A percentile compares a stretch with the other conserved stretches of the same genome.
These are phyloP conservation scores for Cariama cristata DNA, from an alignment of 2,113 vertebrate species.

Conservation along the genomic window DNA sequence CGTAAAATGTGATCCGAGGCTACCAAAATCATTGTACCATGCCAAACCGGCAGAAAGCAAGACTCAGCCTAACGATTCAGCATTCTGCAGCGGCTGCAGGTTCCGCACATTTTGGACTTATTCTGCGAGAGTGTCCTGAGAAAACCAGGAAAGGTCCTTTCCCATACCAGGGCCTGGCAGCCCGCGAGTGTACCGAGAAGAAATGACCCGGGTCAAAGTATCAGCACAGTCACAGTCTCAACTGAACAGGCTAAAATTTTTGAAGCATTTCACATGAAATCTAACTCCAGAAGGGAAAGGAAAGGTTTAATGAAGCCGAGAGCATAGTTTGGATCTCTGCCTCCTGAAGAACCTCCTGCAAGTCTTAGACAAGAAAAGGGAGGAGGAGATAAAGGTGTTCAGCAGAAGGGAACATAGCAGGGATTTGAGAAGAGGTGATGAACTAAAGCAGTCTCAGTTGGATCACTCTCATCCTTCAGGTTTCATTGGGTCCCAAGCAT, in stretches of 20 bases:
- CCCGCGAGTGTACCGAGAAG: accelerated
- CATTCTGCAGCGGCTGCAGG: accelerated
- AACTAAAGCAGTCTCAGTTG: not conserved
- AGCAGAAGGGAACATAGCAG: not conserved
- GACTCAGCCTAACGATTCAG: not conserved
- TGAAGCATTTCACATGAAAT: not conserved
- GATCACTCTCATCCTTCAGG: not conserved
- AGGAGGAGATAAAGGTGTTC: not conserved
- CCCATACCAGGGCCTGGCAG: too few species aligned
- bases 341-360: not conserved
- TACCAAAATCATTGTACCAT: not conserved
- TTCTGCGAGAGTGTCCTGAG: not conserved
- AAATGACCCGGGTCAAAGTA: accelerated
- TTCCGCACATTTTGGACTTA: not conserved
- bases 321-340: not conserved
- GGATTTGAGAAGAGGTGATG: not conserved
- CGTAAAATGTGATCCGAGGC: constrained; percentile 41
- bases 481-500: accelerated
- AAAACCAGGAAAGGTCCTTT: not conserved
- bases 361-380: not conserved
- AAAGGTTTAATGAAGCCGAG: not conserved
- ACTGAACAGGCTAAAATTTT: not conserved
- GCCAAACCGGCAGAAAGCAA: not conserved
- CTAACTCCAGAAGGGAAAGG: not conserved
- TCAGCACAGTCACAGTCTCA: not conserved